Base-by-base conservation (phyloP, 1,140 invertebrate species). In the Riptortus pedestris region DNA sequence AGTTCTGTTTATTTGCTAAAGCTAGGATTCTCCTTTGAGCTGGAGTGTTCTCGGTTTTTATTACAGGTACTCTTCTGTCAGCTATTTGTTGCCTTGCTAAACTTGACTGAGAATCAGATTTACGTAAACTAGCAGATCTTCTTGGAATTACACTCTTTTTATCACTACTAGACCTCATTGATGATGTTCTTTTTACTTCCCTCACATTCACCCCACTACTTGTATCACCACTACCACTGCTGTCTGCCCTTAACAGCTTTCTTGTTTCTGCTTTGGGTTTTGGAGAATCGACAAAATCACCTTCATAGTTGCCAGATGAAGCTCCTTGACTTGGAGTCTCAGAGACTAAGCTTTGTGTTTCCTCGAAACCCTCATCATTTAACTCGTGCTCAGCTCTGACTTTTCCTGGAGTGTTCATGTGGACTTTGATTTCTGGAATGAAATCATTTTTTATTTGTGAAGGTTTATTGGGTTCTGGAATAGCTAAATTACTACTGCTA, bases 281-380 rank as follows among this genome's bases (percentile, higher is more conserved):
- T 68, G 57, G 74, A 2, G 67, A 66, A 38, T 79, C 79, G 1
- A 80, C 79, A 7, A 77, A 76, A 51, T 85, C 83, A 0, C 80
- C 80, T 66, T 85, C 83, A 48, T 82, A 83, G 68, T 86, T 87
- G 64, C 83, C 83, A 0, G 85, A 87, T 0, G 85, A 87, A 2
- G 85, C 84, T 62, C 85, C 86, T 65, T 89, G 86, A 52, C 88
- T 90, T 0, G 87, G 80, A 0, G 86, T 89, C 71, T 92, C 90
- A 0, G 88, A 91, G 55, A 90, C 86, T 26, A 91, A 76, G 68
- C 84, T 90, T 67, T 91, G 88, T 0, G 88, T 90, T 75, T 92
- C 90, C 73, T 93, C 90, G 70, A 93, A 93, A 9, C 90, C 90
- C 78, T 93, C 90, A 71, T 93, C 90, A 67, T 89, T 86, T 45